These are phyloP conservation scores for Fistularia tabacaria DNA, from an alignment of 2,797 vertebrate genomes.

Conservation along the genomic window DNA sequence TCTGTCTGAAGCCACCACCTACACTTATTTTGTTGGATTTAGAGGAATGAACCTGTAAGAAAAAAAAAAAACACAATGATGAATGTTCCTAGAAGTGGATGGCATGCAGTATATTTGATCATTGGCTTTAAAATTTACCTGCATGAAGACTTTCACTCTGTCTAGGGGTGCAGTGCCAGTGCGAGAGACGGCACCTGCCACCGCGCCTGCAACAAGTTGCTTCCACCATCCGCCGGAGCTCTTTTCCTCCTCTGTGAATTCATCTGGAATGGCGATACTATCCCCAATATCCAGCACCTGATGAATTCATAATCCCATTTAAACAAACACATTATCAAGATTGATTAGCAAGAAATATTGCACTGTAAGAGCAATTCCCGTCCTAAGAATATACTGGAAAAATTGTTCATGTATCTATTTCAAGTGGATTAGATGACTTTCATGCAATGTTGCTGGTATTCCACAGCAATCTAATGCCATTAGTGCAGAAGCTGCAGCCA, in stretches of 20 bases:
- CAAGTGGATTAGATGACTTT: no score
- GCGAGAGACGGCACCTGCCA: conserved; percentile 89
- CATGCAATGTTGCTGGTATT: no score
- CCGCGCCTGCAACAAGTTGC: conserved; percentile 86
- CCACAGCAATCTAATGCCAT: no score
- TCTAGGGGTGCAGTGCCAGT: conserved; percentile 95
- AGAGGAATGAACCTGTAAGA: conserved; percentile 87
- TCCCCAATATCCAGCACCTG: conserved; percentile 97
- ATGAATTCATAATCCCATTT: conserved; percentile 1
- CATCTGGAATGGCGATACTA: conserved; percentile 92
- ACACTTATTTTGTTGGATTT: conserved; percentile 86
- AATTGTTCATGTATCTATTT: no score
- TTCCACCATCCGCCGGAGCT: conserved; percentile 89
- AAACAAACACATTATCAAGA: not conserved
- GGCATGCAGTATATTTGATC: not conserved
- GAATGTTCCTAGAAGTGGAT: not conserved
- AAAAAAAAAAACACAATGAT: not conserved
- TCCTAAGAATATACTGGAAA: no score
- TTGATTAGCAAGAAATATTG: no score
- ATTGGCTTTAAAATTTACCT: conserved; percentile 70
- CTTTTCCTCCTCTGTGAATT: conserved; percentile 97
- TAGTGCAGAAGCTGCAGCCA: no score
- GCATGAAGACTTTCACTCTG: conserved; percentile 97
- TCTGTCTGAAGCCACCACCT: conserved; percentile 84
- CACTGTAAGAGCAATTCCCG: not conserved